Evolutionary conservation across 2,113 vertebrate genomes (phyloP), one percentile per base, ranked within the genome.

Genomic region (Bufo bufo): DNA sequence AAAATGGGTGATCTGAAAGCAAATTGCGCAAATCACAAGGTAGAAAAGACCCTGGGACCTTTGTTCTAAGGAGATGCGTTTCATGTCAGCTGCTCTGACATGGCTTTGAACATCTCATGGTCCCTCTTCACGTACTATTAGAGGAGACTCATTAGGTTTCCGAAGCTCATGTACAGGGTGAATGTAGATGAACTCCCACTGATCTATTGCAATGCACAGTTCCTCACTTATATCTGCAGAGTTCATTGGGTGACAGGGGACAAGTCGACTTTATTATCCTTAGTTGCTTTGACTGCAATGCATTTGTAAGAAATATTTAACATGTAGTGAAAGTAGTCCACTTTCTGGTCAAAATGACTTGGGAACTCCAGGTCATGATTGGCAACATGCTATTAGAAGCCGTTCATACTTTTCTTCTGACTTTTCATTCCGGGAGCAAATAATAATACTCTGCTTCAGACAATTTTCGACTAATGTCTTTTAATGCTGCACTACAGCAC

Each of bases 301-400:
- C 50, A 84, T 54, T 69, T 84, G 47, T 52, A 84, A 71, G 82
- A 84, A 84, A 84, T 84, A 69, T 71, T 84, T 84, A 69, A 69
- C 65, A 71, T 84, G 82, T 69, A 54, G n/a, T n/a, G 45, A 14
- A 69, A 54, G 49, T 71, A 54, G 47, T 69, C 49, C 82, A 84
- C 45, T 54, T 84, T 69, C 20, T 33, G 82, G 82, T 66, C 82
- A 84, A 49, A 83, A 20, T 69, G n/a, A 84, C 82, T 83, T 71
- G 49, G n/a, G 23, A 69, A 69, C 82, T 20, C 1, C n/a, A 84
- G 49, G 63, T 71, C 63, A 52, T 84, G 2, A 8, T 13, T 66
- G 23, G 47, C 20, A 66, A 17, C 63, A 52, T 83, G 65, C 20
- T 84, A 84, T 71, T 84, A 84, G 50, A 84, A 50, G 65, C 61